Evolutionary conservation across 2,797 vertebrate species (phyloP).

Genomic region (Galago senegalensis): DNA sequence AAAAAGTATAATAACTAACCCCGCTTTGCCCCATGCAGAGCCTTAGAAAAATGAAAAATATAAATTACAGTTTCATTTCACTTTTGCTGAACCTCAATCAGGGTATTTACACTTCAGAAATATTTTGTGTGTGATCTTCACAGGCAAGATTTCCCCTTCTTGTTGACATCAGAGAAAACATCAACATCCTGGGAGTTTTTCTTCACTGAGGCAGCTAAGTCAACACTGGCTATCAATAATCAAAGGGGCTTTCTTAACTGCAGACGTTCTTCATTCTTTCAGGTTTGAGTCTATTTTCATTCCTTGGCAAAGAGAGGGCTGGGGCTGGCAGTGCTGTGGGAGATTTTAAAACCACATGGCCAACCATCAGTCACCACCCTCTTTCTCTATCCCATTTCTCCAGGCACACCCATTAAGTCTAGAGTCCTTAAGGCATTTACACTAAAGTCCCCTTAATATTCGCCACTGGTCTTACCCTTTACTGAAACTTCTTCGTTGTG

Average conservation of each 20-base stretch:
- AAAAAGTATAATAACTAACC: not conserved
- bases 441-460: constrained; percentile 57
- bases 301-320: not conserved
- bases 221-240: constrained; percentile 79
- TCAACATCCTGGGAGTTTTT: constrained; percentile 81
- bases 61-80: constrained; percentile 46
- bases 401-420: fast-evolving
- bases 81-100: constrained; percentile 37
- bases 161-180: constrained; percentile 83
- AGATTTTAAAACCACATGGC: constrained; percentile 20
- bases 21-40: not conserved
- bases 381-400: constrained; percentile 64
- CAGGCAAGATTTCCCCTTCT: constrained; percentile 74
- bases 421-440: constrained; percentile 16
- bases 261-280: constrained; percentile 69
- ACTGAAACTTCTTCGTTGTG: constrained; percentile 59
- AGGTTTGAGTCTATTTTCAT: constrained; percentile 75
- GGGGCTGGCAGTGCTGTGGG: not conserved
- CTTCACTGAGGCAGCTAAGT: constrained; percentile 82
- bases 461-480: constrained; percentile 55
- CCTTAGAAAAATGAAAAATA: constrained; percentile 52
- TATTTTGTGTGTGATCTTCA: constrained; percentile 43
- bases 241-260: constrained; percentile 82
- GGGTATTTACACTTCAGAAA: constrained; percentile 34
- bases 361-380: not conserved